phyloP scores from a whole-genome alignment of 2,113 vertebrate genomes.

The human region DNA sequence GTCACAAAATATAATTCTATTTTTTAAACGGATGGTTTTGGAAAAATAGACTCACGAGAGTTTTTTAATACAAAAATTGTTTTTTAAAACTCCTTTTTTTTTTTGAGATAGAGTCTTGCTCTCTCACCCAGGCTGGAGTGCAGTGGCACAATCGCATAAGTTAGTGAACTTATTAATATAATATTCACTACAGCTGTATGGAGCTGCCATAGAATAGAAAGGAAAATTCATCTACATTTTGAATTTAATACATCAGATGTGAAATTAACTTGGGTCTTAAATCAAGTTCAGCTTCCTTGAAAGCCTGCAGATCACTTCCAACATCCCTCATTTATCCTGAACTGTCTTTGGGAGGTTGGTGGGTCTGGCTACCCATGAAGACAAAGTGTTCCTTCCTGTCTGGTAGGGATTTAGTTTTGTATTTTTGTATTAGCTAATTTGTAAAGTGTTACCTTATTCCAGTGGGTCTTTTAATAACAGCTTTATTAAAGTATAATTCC shows the following conservation, averaged over 20 bases:
- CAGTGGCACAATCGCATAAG: too few relatives aligned
- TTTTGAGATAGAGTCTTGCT: too few relatives aligned
- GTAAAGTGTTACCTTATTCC: background rate
- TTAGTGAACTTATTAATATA: too few relatives aligned
- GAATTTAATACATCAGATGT: background rate
- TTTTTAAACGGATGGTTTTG: background rate
- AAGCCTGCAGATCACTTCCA: background rate
- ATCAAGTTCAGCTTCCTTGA: background rate
- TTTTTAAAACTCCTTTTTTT: background rate
- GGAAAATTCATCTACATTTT: constrained; percentile 11
- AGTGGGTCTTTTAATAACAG: background rate
- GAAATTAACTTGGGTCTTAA: background rate
- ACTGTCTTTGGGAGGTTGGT: background rate
- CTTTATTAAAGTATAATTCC: background rate
- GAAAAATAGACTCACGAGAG: background rate
- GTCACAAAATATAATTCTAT: background rate
- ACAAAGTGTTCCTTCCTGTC: background rate
- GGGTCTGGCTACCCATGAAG: background rate
- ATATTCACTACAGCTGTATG: background rate
- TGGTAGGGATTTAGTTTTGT: background rate
- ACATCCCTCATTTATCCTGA: background rate
- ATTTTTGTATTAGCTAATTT: background rate
- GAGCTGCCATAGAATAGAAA: background rate
- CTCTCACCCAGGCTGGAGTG: too few relatives aligned
- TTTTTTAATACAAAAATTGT: background rate